Percentiles rank a stretch among this genome's conserved stretches.
Evolutionary conservation across 2,797 vertebrate genomes (phyloP).

Genomic region (Ptychobarbus kaznakovi): DNA sequence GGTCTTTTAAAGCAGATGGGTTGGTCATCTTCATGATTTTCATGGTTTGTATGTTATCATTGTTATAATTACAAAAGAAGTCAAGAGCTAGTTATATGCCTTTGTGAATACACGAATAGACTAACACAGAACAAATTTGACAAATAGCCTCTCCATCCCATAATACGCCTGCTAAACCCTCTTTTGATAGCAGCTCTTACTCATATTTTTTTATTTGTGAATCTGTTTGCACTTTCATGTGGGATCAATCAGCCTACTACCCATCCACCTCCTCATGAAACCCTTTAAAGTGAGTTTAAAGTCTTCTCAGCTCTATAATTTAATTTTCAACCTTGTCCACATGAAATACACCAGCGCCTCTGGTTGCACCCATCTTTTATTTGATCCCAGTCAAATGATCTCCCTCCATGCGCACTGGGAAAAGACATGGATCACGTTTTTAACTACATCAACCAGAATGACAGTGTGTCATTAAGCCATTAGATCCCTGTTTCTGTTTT

Average conservation of each 20-base stretch:
- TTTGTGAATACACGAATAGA: not conserved
- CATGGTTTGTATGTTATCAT: not conserved
- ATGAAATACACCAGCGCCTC: constrained; percentile 34
- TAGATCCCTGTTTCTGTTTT: not conserved
- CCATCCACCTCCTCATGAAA: not conserved
- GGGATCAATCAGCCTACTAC: not conserved
- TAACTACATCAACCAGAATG: not conserved
- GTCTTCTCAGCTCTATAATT: constrained; percentile 47
- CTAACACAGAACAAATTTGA: not conserved
- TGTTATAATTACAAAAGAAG: constrained; percentile 15
- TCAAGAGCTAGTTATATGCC: not conserved
- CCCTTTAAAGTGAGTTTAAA: constrained; percentile 18
- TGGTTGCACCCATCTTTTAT: constrained; percentile 4
- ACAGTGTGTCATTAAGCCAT: not conserved
- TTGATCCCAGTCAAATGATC: constrained; percentile 40
- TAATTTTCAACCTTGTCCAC: constrained; percentile 25
- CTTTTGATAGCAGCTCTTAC: not conserved
- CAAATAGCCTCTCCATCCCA: not conserved
- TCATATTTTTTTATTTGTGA: constrained; percentile 23
- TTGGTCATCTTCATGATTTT: not conserved
- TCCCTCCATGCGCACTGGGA: not conserved
- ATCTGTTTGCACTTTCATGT: constrained; percentile 30
- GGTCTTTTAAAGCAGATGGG: not conserved
- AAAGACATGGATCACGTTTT: not conserved
- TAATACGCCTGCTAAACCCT: not conserved